Conservation (phyloP, 1,140 invertebrate genomes). For the Zeugodacus cucurbitae region DNA sequence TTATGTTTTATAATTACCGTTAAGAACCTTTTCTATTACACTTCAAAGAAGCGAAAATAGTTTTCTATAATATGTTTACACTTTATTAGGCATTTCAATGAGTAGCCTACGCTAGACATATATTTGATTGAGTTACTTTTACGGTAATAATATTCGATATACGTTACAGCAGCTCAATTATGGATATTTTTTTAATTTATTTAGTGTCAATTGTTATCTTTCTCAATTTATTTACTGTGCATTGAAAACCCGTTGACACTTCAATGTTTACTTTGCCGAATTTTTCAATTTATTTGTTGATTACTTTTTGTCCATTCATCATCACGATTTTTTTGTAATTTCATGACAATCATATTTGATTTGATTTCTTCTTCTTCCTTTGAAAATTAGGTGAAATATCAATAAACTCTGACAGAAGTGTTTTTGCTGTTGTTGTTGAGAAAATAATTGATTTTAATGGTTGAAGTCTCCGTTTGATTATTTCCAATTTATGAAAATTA, state of each 20-base stretch:
- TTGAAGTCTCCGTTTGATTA: no score
- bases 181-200: background rate
- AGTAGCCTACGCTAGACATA: background rate
- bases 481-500: background rate
- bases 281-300: background rate
- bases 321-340: background rate
- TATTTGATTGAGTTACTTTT: background rate
- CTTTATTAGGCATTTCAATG: background rate
- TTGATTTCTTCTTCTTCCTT: background rate
- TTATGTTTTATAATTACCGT: background rate
- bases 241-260: background rate
- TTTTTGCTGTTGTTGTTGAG: background rate
- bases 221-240: background rate
- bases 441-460: background rate
- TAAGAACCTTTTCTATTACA: background rate
- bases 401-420: background rate
- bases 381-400: conserved; percentile 20
- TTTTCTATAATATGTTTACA: no score
- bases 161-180: background rate
- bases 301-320: background rate
- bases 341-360: background rate
- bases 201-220: background rate
- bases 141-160: background rate
- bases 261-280: background rate
- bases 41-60: no score